A percentile compares a stretch with the other conserved stretches of the same genome.
Conservation (phyloP, 2,797 vertebrate species). For the Decapterus maruadsi region DNA sequence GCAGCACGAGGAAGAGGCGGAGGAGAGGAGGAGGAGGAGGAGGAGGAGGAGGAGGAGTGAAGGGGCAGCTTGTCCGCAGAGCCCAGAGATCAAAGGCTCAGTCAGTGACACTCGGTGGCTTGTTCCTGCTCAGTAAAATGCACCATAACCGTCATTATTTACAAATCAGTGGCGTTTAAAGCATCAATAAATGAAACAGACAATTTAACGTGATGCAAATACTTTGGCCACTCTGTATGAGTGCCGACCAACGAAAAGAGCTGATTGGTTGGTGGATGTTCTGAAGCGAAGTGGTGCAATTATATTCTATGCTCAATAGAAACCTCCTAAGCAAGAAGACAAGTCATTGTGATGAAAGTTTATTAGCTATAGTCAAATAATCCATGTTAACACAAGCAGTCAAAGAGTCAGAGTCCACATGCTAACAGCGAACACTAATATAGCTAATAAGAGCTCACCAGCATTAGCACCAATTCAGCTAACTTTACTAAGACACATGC, state of each 20-base stretch:
- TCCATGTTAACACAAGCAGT: neutral
- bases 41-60: conserved; percentile 30
- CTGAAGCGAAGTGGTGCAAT: neutral
- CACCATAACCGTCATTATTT: conserved; percentile 7
- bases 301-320: neutral
- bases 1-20: conserved; percentile 52
- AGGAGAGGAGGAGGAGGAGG: conserved; percentile 25
- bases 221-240: neutral
- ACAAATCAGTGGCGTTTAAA: conserved; percentile 26
- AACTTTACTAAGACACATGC: neutral
- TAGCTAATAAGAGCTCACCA: neutral
- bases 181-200: conserved; percentile 16
- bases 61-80: conserved; percentile 37
- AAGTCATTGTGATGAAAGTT: neutral
- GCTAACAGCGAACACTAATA: neutral
- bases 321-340: neutral
- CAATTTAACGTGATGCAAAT: neutral
- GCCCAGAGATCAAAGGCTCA: conserved; percentile 43
- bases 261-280: neutral
- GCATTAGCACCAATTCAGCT: neutral
- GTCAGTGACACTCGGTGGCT: conserved; percentile 35
- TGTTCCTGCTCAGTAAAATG: conserved; percentile 33
- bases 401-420: neutral
- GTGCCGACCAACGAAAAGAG: neutral
- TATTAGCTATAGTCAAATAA: neutral